A percentile compares a stretch with the other conserved stretches of the same genome.
These are phyloP conservation scores for Lasioglossum malachurum DNA, from an alignment of 2,888 invertebrate genomes.

Conservation along the genomic window DNA sequence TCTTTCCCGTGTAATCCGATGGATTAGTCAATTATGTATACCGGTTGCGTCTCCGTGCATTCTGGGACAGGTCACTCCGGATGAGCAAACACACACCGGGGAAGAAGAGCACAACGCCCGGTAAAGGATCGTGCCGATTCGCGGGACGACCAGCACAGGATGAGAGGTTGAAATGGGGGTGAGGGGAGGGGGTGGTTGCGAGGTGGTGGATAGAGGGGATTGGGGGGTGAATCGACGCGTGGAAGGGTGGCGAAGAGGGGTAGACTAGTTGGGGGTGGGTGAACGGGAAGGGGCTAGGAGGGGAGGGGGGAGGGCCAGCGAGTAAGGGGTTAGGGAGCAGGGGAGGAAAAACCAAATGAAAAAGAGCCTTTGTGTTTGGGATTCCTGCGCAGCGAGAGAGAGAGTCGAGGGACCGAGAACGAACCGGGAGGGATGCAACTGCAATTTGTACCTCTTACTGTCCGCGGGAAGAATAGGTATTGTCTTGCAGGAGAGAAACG, in stretches of 20 bases:
- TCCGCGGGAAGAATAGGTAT: conserved; percentile 84
- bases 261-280: not conserved
- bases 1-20: conserved; percentile 70
- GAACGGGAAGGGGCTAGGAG: not conserved
- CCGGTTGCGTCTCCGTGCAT: conserved; percentile 67
- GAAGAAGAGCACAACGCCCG: conserved; percentile 25
- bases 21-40: conserved; percentile 75
- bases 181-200: not conserved
- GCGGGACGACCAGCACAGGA: conserved; percentile 48
- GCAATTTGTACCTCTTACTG: conserved; percentile 85
- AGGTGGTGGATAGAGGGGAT: not conserved
- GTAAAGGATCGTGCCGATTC: conserved; percentile 60
- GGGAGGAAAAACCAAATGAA: conserved; percentile 84
- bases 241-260: conserved; percentile 42
- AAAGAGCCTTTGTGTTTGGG: conserved; percentile 84
- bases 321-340: conserved; percentile 52
- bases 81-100: conserved; percentile 14
- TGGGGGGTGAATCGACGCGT: conserved; percentile 41
- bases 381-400: conserved; percentile 76
- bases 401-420: conserved; percentile 65
- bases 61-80: conserved; percentile 64
- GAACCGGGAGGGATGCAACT: conserved; percentile 76
- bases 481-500: conserved; percentile 84
- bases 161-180: not conserved
- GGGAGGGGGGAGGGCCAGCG: conserved; percentile 6